Base-by-base conservation (phyloP, 1,140 invertebrate species). In the Drosophila bocki region DNA sequence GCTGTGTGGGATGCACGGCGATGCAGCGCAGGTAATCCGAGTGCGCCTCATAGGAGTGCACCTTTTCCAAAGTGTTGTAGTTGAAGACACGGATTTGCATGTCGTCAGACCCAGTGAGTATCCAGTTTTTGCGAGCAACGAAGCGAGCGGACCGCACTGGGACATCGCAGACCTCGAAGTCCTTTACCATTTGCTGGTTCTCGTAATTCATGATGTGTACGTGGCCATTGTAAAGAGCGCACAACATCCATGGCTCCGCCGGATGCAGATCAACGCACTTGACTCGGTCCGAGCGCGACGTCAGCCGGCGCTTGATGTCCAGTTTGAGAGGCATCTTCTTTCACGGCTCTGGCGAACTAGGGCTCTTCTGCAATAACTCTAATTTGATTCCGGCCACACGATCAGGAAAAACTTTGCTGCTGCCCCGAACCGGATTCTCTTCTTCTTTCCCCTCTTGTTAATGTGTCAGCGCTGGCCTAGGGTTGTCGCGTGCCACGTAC, bases 131-230 rank as follows among this genome's bases (percentile, higher is more conserved):
- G 29, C 99, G 94, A 1, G 98, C 96, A 12, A 99, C 97, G 94
- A 99, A 99, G 86, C 98, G 98, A 0, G 98, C 98, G 6, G 98
- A 96, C 86, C 99, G 94, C 0, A 99, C 99, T 0, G 99, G 99
- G 17, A 99, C 92, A 90, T 99, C 98, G 93, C 99, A 99, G 6
- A 99, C 97, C 94, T 97, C 92, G 29, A 93, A 92, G 78, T 93
- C 92, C 87, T 93, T 93, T 1, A 93, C 92, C 78, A 93, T 82
- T 83, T 93, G 92, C 93, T 99, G 98, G 53, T 96, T 97, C 93
- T 99, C 99, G 94, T 98, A 96, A 93, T 99, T 99, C 98, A 99
- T 99, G 88, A 99, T 97, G 94, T 99, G 99, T 69, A 99, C 98
- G 93, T 99, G 98, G 75, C 99, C 99, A 94, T 98, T 99, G 94